Evolutionary conservation across 1,140 invertebrate species (phyloP).

Genomic region (Leptopilina clavipes): DNA sequence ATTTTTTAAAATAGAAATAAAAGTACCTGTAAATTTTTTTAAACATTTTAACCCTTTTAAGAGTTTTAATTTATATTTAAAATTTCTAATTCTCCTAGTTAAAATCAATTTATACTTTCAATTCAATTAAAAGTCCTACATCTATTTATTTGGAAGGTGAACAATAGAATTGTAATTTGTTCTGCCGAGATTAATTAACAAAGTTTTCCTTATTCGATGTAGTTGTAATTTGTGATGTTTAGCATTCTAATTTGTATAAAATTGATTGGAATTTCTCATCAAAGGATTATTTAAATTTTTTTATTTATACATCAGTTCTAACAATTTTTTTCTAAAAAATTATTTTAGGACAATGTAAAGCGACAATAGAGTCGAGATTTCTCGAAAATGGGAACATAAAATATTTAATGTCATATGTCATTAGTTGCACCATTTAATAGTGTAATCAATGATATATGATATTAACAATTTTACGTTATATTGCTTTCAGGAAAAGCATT

Average conservation of each 20-base stretch:
- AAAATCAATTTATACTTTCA: not conserved
- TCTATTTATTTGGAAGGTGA: slow-evolving; percentile 8
- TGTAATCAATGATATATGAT: too few species aligned
- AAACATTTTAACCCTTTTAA: not conserved
- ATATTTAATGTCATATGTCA: too few species aligned
- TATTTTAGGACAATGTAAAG: too few species aligned
- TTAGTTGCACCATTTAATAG: too few species aligned
- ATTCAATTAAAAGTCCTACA: slow-evolving; percentile 7
- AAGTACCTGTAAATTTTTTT: not conserved
- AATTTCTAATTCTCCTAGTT: not conserved
- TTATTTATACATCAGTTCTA: too few species aligned
- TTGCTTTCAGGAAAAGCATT: too few species aligned
- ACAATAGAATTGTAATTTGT: slow-evolving; percentile 1
- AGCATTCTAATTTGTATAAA: not conserved
- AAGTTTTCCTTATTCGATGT: not conserved
- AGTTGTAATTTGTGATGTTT: slow-evolving; percentile 1
- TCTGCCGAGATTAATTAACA: not conserved
- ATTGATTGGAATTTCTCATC: not conserved
- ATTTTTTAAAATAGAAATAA: not conserved
- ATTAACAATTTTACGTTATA: too few species aligned
- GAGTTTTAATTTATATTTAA: slow-evolving; percentile 10
- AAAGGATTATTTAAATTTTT: not conserved
- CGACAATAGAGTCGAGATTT: too few species aligned
- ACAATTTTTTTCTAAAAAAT: too few species aligned
- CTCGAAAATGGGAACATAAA: too few species aligned